A percentile compares a stretch with the other conserved stretches of the same genome.
These are phyloP conservation scores for Drosophila trichaetosa DNA, from an alignment of 2,888 invertebrate genomes.

Conservation along the genomic window DNA sequence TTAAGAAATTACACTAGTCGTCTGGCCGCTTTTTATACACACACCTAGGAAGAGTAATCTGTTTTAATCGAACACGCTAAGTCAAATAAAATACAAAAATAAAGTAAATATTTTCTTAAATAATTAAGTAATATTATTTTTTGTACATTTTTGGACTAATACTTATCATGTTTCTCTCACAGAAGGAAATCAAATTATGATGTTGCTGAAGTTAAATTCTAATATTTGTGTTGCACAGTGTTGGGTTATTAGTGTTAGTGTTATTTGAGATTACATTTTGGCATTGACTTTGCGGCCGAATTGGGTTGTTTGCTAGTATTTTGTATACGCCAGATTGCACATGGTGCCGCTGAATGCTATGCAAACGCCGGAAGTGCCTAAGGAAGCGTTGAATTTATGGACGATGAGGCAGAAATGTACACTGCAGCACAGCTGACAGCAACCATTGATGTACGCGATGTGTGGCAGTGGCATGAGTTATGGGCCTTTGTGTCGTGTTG, in stretches of 20 bases:
- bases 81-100: background rate
- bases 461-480: constrained; percentile 60
- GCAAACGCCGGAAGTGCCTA: constrained; percentile 42
- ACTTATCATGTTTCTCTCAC: no score
- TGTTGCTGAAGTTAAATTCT: background rate
- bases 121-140: no score
- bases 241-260: background rate
- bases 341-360: constrained; percentile 20
- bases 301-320: constrained; percentile 47
- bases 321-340: constrained; percentile 47
- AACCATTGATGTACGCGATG: constrained; percentile 42
- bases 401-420: constrained; percentile 31
- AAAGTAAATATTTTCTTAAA: background rate
- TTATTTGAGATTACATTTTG: constrained; percentile 8
- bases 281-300: constrained; percentile 30
- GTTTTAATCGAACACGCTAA: background rate
- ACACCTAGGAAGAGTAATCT: background rate
- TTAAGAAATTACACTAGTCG: constrained; percentile 35
- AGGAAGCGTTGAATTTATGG: constrained; percentile 47
- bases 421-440: constrained; percentile 33
- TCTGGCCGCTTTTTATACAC: background rate
- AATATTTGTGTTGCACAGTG: constrained; percentile 30
- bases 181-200: no score
- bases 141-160: no score
- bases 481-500: constrained; percentile 58